A percentile compares a stretch with the other conserved stretches of the same genome.
phyloP scores from a whole-genome alignment of 2,113 vertebrate genomes.

The Paraplagusia blochii region DNA sequence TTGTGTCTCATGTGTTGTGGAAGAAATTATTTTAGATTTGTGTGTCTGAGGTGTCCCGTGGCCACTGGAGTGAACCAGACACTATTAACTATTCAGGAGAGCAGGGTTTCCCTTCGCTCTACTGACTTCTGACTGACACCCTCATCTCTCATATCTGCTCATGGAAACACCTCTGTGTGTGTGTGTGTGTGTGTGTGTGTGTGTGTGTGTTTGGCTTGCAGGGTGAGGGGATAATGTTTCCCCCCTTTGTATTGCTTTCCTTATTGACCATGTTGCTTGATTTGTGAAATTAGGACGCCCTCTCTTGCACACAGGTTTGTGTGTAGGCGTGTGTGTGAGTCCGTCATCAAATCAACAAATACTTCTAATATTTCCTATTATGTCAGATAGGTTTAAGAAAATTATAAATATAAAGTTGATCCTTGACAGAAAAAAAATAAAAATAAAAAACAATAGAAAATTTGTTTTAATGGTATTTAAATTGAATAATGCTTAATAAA shows the following conservation, averaged over 20 bases:
- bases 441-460: too few species aligned
- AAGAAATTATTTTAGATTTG: slow-evolving; percentile 20
- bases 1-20: slow-evolving; percentile 1
- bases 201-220: slow-evolving; percentile 10
- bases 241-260: slow-evolving; percentile 31
- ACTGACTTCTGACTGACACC: slow-evolving; percentile 62
- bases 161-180: slow-evolving; percentile 30
- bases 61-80: slow-evolving; percentile 54
- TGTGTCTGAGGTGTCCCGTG: slow-evolving; percentile 48
- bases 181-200: slow-evolving; percentile 2
- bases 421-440: too few species aligned
- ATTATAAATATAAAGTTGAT: too few species aligned
- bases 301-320: slow-evolving; percentile 6
- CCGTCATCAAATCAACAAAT: too few species aligned
- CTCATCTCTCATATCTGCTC: slow-evolving; percentile 51
- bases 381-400: too few species aligned
- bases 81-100: slow-evolving; percentile 70
- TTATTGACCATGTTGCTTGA: slow-evolving; percentile 9
- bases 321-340: neutral
- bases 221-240: slow-evolving; percentile 44
- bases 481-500: too few species aligned
- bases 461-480: too few species aligned
- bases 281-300: slow-evolving; percentile 21
- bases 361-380: too few species aligned
- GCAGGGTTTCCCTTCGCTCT: slow-evolving; percentile 54